Evolutionary conservation across 2,113 vertebrate species (phyloP).

Genomic region (Oriolus oriolus): DNA sequence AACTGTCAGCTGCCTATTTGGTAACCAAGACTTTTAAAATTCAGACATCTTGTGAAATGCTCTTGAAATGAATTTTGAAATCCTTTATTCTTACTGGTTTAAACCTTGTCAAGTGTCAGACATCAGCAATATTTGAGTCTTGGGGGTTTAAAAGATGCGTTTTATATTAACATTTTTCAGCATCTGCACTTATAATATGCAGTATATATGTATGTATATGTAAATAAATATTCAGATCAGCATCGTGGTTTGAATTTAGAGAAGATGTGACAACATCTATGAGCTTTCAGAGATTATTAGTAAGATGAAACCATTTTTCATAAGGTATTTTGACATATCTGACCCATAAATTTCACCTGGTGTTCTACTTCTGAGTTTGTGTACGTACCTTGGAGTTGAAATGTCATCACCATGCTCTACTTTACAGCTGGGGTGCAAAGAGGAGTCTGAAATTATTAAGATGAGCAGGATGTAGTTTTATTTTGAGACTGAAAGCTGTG

Average conservation of each 20-base stretch:
- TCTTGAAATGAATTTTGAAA: constrained; percentile 15
- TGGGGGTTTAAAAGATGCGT: not conserved
- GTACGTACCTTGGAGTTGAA: not conserved
- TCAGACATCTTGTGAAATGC: not conserved
- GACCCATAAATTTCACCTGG: not conserved
- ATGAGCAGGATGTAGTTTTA: not conserved
- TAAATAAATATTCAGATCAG: not conserved
- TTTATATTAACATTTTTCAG: constrained; percentile 4
- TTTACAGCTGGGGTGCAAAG: not conserved
- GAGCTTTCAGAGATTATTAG: not conserved
- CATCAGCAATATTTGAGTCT: not conserved
- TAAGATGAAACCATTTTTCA: not conserved
- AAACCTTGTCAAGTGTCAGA: constrained; percentile 7
- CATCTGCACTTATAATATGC: not conserved
- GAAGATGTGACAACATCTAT: not conserved
- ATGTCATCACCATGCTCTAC: not conserved
- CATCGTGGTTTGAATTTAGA: not conserved
- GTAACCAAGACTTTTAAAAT: constrained; percentile 17
- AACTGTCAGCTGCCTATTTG: constrained; percentile 52
- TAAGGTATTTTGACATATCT: not conserved
- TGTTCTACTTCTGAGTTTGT: not conserved
- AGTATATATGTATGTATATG: not conserved
- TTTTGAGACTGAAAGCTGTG: not conserved
- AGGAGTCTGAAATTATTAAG: not conserved
- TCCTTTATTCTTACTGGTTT: not conserved